Evolutionary conservation across 2,113 vertebrate species (phyloP), one percentile per base, ranked within the genome.

Genomic region (Rhea americana): DNA sequence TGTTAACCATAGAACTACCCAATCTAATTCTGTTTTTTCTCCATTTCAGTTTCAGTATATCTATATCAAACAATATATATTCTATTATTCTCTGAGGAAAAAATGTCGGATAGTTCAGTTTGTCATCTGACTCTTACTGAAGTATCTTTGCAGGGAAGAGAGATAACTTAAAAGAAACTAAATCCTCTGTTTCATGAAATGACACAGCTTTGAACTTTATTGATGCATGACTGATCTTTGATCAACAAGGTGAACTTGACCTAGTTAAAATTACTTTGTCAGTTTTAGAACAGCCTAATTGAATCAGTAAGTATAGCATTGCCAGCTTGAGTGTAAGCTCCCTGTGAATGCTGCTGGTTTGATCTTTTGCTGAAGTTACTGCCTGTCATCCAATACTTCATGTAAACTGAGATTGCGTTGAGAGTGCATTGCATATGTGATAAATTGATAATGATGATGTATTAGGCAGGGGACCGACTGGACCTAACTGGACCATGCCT

Each of bases 211-310:
- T 79, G 85, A 92, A 72, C 45, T 59, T 72, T 47, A 91, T 32
- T 91, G 0, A 43, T 88, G 9, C 17, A 14, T 4, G 4, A 5
- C 56, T 86, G 72, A 85, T 91, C 47, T 87, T 76, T 53, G 35
- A 35, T 61, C 43, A 83, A 45, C 43, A 78, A 75, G 48, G 65
- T 81, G 56, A 56, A 68, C 77, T 61, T 94, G 89, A 81, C 87
- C 87, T 88, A 85, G 13, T 89, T 95, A 66, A 92, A 80, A 59
- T 86, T 85, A 50, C n/a, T 94, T 83, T 71, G n/a, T 77, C 59
- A 82, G 8, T 43, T 91, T 72, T 59, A 45, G 48, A 70, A 62
- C 48, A 19, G 13, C 55, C 18, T 37, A 20, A 53, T 45, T 28
- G 50, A 73, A 71, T 47, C 17, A 50, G 13, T 30, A 84, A 30